Evolutionary conservation across 2,888 invertebrate genomes (phyloP), one percentile per base, ranked within the genome.

Genomic region (Maniola hyperantus): DNA sequence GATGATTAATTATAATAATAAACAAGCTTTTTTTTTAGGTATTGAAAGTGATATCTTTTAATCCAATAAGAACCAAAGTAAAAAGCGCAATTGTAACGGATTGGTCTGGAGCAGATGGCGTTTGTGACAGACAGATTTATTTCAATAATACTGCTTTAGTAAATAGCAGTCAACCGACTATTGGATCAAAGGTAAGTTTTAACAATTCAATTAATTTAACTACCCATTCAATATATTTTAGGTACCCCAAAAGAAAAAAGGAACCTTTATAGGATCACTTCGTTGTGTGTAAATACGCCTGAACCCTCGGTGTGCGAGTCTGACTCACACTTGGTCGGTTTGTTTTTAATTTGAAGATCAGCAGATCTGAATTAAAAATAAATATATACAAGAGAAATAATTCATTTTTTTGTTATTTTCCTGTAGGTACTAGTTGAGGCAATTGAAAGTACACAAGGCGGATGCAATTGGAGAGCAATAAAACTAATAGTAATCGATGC

Each of bases 401-500:
- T 44, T 42, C 11, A 42, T 44, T 7, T 46, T 46, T 46, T 46
- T 46, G 0, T 18, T 15, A 8, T 15, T n/a, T n/a, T 6, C 6
- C 80, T 82, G 62, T 79, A 93, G 92, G 89, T 96, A 4, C 79
- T 93, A 65, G 93, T 93, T 6, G 95, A 96, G 79, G 93, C 94
- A 1, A 95, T 97, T 74, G 97, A 97, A 85, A 96, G 96, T 81
- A 94, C 94, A 73, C 95, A 95, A 87, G 92, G 91, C 15, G 74
- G 77, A 11, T 93, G 85, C 66, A 83, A 83, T 57, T 94, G 95
- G 95, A 89, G 96, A 73, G 95, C 95, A 0, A 77, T 95, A 62
- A 88, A 85, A 79, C 71, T 91, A 69, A 70, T 82, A 59, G 69
- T 79, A 53, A 73, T 75, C 20, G 76, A 90, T 86, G 60, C 79